phyloP scores from a whole-genome alignment of 2,113 vertebrate species.

The Corythaeola cristata region DNA sequence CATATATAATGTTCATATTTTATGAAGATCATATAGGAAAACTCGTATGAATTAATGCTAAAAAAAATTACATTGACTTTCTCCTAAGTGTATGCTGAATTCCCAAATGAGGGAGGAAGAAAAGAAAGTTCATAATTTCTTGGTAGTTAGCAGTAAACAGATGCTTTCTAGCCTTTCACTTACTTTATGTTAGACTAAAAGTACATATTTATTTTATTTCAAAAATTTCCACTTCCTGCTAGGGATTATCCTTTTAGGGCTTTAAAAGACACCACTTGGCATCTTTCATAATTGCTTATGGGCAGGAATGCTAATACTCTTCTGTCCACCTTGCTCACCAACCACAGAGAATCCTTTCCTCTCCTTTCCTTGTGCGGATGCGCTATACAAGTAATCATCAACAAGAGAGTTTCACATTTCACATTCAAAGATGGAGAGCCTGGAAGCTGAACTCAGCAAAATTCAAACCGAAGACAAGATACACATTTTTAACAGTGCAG shows the following conservation, averaged over 20 bases:
- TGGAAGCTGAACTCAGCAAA: slow-evolving; percentile 39
- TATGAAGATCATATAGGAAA: background rate
- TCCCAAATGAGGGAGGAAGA: background rate
- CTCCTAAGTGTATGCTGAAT: background rate
- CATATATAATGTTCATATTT: background rate
- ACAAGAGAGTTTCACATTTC: background rate
- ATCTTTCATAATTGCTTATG: background rate
- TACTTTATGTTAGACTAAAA: background rate
- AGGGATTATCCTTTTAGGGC: background rate
- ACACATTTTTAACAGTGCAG: background rate
- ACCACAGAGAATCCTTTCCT: background rate
- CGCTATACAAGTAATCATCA: background rate
- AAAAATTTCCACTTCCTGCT: background rate
- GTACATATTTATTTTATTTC: background rate
- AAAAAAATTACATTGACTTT: background rate
- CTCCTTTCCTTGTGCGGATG: background rate
- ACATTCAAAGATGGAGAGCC: background rate
- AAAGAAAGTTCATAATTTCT: background rate
- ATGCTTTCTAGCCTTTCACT: background rate
- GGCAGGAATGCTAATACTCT: background rate
- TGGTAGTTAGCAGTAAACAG: background rate
- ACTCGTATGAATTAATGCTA: background rate
- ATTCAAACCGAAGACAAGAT: background rate
- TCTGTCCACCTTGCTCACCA: background rate
- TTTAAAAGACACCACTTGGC: background rate